phyloP scores from a whole-genome alignment of 2,797 vertebrate genomes.

The Pantherophis vulpinus region DNA sequence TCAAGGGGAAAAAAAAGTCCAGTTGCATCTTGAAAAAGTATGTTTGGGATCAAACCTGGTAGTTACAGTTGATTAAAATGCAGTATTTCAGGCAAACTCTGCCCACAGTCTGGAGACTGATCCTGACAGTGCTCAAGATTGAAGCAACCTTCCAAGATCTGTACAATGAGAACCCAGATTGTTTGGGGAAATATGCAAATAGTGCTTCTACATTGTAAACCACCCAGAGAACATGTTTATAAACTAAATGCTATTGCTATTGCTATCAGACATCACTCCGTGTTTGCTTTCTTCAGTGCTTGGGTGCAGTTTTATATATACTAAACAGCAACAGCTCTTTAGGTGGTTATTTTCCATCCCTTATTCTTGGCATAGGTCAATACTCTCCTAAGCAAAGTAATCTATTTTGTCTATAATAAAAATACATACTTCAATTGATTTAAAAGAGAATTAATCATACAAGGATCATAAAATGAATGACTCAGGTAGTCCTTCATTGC shows the following conservation, averaged over 20 bases:
- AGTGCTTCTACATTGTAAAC: not conserved
- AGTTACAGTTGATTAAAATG: not conserved
- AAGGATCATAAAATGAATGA: conserved; percentile 17
- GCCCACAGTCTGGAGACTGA: not conserved
- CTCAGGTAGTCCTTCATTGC: not conserved
- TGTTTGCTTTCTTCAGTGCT: not conserved
- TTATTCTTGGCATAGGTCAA: not conserved
- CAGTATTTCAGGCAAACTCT: not conserved
- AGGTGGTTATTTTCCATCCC: not conserved
- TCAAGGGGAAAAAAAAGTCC: not conserved
- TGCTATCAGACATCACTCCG: not conserved
- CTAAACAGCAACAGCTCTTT: not conserved
- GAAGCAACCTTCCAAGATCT: not conserved
- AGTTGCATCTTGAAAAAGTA: not conserved
- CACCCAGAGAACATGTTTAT: not conserved
- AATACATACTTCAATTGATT: conserved; percentile 27
- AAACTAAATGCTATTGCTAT: not conserved
- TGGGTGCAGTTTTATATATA: not conserved
- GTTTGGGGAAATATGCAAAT: not conserved
- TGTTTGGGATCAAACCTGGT: not conserved
- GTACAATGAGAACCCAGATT: not conserved
- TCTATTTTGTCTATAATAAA: conserved; percentile 8
- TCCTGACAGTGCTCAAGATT: not conserved
- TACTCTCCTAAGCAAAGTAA: conserved; percentile 26
- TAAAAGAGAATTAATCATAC: conserved; percentile 48